Evolutionary conservation across 92 coral and sea anemone species (phyloP).

Genomic region (Chrysogorgia sp.): DNA sequence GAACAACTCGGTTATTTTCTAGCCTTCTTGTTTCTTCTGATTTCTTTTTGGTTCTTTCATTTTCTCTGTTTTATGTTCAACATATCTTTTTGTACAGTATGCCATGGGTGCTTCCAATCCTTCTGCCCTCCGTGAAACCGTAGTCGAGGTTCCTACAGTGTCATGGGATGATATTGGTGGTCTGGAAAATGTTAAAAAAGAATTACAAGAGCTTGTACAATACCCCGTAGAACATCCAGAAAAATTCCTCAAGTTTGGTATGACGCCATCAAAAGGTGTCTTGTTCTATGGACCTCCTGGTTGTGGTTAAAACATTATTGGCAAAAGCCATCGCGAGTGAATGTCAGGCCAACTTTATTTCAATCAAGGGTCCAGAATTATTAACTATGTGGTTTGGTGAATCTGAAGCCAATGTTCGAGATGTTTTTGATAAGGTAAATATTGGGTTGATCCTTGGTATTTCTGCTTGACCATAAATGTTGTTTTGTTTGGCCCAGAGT

Average conservation of each 20-base stretch:
- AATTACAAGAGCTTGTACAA: conserved; percentile 94
- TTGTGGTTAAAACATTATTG: conserved; percentile 95
- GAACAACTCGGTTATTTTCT: too few relatives aligned
- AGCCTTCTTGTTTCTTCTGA: too few relatives aligned
- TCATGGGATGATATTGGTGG: conserved; percentile 99
- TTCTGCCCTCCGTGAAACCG: conserved; percentile 97
- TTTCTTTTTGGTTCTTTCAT: neutral
- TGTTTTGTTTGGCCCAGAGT: too few relatives aligned
- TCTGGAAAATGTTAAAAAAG: conserved; percentile 90
- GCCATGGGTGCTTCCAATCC: conserved; percentile 99
- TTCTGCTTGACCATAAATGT: too few relatives aligned
- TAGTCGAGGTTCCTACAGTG: conserved; percentile 95
- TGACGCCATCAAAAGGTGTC: conserved; percentile 99
- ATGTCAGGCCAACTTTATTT: conserved; percentile 98
- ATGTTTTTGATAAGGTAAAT: conserved; percentile 98
- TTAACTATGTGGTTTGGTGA: conserved; percentile 99
- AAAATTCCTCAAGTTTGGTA: conserved; percentile 99
- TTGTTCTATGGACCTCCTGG: conserved; percentile 99
- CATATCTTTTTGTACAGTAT: conserved; percentile 59
- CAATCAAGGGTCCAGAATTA: conserved; percentile 98
- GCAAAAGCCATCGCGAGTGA: conserved; percentile 99
- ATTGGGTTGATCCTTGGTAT: too few relatives aligned
- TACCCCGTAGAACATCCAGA: conserved; percentile 99
- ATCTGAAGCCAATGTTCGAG: conserved; percentile 98
- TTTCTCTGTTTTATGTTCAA: neutral